A percentile compares a stretch with the other conserved stretches of the same genome.
phyloP scores from a whole-genome alignment of 2,888 invertebrate species.

The Epistrophella euchroma region DNA sequence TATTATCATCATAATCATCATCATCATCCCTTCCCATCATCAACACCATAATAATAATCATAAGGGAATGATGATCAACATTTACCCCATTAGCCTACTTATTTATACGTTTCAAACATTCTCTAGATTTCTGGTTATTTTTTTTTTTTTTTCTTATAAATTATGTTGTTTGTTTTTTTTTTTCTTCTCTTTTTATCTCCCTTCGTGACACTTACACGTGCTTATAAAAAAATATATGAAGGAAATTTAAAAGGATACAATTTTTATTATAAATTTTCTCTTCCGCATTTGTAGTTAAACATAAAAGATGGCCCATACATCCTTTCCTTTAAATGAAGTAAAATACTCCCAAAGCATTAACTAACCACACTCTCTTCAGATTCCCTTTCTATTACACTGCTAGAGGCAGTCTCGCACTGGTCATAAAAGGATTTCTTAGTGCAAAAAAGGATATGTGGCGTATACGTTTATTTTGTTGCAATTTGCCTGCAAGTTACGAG shows the following conservation, averaged over 20 bases:
- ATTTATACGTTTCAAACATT: conserved; percentile 69
- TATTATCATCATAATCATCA: conserved; percentile 48
- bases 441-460: conserved; percentile 28
- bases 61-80: conserved; percentile 58
- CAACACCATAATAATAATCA: conserved; percentile 11
- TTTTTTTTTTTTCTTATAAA: not conserved
- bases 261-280: conserved; percentile 61
- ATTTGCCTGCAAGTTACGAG: conserved; percentile 47
- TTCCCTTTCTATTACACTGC: not conserved
- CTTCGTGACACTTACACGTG: conserved; percentile 56
- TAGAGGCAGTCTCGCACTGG: conserved; percentile 18
- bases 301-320: conserved; percentile 38
- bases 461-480: conserved; percentile 66
- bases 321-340: conserved; percentile 56
- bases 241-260: conserved; percentile 66
- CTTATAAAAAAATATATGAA: conserved; percentile 28
- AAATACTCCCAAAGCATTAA: conserved; percentile 50
- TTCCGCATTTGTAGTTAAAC: conserved; percentile 69
- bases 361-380: conserved; percentile 22
- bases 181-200: not conserved
- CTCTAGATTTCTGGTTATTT: conserved; percentile 54
- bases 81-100: conserved; percentile 75
- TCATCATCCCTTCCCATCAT: conserved; percentile 14
- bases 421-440: conserved; percentile 32
- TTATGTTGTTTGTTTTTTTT: not conserved